Evolutionary conservation across 2,888 invertebrate genomes (phyloP).

Genomic region (Micoletzkya japonica): DNA sequence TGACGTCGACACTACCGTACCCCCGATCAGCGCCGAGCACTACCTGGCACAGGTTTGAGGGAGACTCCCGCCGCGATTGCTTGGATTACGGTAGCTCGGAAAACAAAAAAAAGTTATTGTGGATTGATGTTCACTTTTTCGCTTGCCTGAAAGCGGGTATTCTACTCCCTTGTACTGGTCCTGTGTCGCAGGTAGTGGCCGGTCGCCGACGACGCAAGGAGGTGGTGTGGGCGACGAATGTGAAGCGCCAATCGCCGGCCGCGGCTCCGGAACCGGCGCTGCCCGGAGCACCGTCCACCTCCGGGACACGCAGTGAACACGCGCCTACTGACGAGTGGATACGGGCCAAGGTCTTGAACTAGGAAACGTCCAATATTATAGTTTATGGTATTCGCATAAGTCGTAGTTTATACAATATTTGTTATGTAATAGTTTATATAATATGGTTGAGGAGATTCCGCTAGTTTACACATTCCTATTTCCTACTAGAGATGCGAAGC

Average conservation of each 20-base stretch:
- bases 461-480: background rate
- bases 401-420: background rate
- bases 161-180: too few species aligned
- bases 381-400: background rate
- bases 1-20: conserved; percentile 26
- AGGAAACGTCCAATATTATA: background rate
- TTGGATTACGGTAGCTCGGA: too few species aligned
- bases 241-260: background rate
- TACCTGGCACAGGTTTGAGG: conserved; percentile 32
- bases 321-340: conserved; percentile 24
- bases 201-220: background rate
- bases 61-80: too few species aligned
- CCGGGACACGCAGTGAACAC: background rate
- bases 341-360: conserved; percentile 6
- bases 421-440: background rate
- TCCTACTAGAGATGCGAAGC: too few species aligned
- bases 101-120: too few species aligned
- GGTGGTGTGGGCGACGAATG: conserved; percentile 3
- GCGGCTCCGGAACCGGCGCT: background rate
- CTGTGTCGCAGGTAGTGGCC: background rate
- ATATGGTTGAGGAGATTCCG: background rate
- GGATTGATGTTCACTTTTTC: too few species aligned
- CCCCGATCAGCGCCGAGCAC: conserved; percentile 32
- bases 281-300: background rate
- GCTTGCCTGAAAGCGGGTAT: too few species aligned